phyloP scores from a whole-genome alignment of 2,888 invertebrate species.

The Agrotis segetum region DNA sequence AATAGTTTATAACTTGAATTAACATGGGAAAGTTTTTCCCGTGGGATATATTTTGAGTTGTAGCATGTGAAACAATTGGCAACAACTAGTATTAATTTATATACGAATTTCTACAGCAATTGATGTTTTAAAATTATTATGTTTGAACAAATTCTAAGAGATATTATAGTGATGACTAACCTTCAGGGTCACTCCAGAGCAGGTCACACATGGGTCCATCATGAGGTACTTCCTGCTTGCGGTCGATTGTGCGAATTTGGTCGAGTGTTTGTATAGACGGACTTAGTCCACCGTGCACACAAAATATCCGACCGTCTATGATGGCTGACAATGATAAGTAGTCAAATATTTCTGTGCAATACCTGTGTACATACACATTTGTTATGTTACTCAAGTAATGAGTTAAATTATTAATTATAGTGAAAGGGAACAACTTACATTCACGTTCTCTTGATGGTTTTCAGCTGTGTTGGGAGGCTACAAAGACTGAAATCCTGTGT shows the following conservation, averaged over 20 bases:
- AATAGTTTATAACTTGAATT: too few species aligned
- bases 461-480: not conserved
- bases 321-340: slow-evolving; percentile 99
- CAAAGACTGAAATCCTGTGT: not conserved
- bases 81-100: not conserved
- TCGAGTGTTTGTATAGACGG: slow-evolving; percentile 99
- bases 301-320: slow-evolving; percentile 99
- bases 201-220: slow-evolving; percentile 99
- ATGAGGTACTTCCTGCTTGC: slow-evolving; percentile 99
- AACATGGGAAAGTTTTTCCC: too few species aligned
- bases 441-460: not conserved
- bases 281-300: slow-evolving; percentile 99
- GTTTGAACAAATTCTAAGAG: not conserved
- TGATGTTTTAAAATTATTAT: not conserved
- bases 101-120: not conserved
- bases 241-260: slow-evolving; percentile 99
- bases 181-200: slow-evolving; percentile 99
- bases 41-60: too few species aligned
- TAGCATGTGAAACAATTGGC: too few species aligned
- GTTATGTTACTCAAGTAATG: not conserved
- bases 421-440: not conserved
- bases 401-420: not conserved
- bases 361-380: slow-evolving; percentile 81
- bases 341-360: slow-evolving; percentile 99
- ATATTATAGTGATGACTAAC: slow-evolving; percentile 81